These are phyloP conservation scores for Sphaeridia pumilis DNA, from an alignment of 2,888 invertebrate genomes.

Conservation along the genomic window DNA sequence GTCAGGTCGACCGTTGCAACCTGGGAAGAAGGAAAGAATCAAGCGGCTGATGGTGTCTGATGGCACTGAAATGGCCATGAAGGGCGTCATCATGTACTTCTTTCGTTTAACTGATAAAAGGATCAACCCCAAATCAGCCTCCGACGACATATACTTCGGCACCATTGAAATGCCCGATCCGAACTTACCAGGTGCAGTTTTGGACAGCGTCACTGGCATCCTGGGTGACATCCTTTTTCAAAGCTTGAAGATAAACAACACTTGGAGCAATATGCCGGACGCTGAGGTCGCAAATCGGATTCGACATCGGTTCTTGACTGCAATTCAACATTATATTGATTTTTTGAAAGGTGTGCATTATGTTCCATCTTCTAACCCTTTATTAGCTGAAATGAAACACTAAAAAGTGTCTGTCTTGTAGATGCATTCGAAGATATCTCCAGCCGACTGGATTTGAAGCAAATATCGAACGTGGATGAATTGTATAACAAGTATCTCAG, in stretches of 20 bases:
- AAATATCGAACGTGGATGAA: constrained; percentile 29
- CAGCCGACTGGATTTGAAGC: constrained; percentile 25
- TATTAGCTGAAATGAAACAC: neutral
- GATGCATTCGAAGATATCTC: constrained; percentile 31
- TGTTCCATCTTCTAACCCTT: neutral
- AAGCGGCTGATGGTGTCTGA: constrained; percentile 47
- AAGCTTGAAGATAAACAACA: constrained; percentile 42
- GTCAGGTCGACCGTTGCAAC: constrained; percentile 45
- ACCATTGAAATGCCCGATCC: constrained; percentile 39
- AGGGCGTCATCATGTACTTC: constrained; percentile 55
- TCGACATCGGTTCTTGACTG: constrained; percentile 48
- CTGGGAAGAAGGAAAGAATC: constrained; percentile 31
- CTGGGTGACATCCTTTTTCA: constrained; percentile 41
- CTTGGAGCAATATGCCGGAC: constrained; percentile 48
- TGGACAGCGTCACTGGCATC: constrained; percentile 38
- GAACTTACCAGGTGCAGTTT: constrained; percentile 36
- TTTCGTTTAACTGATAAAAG: constrained; percentile 51
- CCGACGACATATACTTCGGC: constrained; percentile 46
- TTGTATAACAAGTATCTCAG: constrained; percentile 41
- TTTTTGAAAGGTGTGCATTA: constrained; percentile 44
- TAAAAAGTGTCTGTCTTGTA: neutral
- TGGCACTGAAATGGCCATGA: constrained; percentile 47
- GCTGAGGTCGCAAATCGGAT: constrained; percentile 42
- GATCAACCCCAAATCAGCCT: constrained; percentile 54
- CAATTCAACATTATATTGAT: constrained; percentile 47